A percentile compares a stretch with the other conserved stretches of the same genome.
These are phyloP conservation scores for Augochlorella aurata DNA, from an alignment of 2,888 invertebrate genomes.

Conservation along the genomic window DNA sequence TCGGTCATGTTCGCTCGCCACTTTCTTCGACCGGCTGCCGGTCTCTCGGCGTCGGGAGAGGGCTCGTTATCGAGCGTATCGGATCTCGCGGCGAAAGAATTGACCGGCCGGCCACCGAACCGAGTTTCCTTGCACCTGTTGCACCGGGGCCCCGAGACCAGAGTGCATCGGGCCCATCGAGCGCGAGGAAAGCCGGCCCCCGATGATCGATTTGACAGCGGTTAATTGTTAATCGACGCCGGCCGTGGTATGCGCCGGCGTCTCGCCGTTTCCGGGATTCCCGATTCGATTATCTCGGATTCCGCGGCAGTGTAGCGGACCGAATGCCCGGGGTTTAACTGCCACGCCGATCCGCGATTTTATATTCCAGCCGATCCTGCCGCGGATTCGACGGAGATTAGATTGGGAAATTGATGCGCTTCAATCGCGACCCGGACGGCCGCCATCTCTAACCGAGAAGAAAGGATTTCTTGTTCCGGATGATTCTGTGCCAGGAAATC, in stretches of 20 bases:
- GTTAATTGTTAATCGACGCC: slow-evolving; percentile 11
- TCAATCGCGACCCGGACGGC: not conserved
- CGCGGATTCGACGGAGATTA: no score
- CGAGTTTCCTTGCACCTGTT: slow-evolving; percentile 49
- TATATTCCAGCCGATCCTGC: not conserved
- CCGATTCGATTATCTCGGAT: slow-evolving; percentile 11
- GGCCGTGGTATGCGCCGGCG: not conserved
- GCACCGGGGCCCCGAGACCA: not conserved
- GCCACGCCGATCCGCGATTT: not conserved
- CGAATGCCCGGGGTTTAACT: not conserved
- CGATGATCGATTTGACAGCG: slow-evolving; percentile 9
- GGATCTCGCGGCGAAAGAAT: slow-evolving; percentile 53
- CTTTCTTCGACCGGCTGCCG: slow-evolving; percentile 40
- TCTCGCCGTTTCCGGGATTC: slow-evolving; percentile 10
- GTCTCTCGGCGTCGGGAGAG: not conserved
- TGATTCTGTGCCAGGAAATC: no score
- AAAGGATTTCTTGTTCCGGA: no score
- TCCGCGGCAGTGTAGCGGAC: not conserved
- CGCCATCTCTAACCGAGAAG: not conserved
- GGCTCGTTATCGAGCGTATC: slow-evolving; percentile 55
- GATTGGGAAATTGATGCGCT: not conserved
- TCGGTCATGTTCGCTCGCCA: slow-evolving; percentile 24
- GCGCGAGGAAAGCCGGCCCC: not conserved
- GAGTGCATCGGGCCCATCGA: not conserved
- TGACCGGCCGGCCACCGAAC: slow-evolving; percentile 29